These are phyloP conservation scores for Micrasema longulum DNA, from an alignment of 1,140 invertebrate species.

Conservation along the genomic window DNA sequence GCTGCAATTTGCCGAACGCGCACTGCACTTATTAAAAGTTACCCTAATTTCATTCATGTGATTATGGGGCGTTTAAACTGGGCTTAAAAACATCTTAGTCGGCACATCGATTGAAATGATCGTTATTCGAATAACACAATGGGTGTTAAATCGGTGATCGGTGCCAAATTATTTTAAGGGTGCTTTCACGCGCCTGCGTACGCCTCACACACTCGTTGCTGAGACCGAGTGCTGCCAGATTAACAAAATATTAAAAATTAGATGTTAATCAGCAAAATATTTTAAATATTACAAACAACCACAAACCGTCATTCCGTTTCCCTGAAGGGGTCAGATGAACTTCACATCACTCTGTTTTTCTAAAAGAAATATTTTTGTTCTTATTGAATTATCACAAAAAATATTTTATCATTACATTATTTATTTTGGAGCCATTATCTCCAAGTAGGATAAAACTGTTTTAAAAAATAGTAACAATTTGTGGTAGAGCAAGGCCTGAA, in stretches of 20 bases:
- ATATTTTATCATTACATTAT: too few species aligned
- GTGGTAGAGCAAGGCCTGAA: too few species aligned
- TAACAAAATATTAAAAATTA: background rate
- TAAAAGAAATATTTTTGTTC: too few species aligned
- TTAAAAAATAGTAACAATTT: too few species aligned
- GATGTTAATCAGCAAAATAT: too few species aligned
- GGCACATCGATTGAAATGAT: conserved; percentile 15
- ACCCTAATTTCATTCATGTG: background rate
- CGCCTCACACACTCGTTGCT: background rate
- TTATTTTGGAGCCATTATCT: too few species aligned
- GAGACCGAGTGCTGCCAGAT: background rate
- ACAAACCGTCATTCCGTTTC: too few species aligned
- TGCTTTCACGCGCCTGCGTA: conserved; percentile 5
- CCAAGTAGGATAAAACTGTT: too few species aligned
- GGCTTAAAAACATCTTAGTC: conserved; percentile 14
- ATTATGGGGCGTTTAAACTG: background rate
- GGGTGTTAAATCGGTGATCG: conserved; percentile 33
- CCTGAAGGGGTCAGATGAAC: too few species aligned
- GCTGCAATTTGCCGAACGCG: background rate
- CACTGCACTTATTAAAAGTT: conserved; percentile 26
- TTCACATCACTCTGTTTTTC: too few species aligned
- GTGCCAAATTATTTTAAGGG: conserved; percentile 36
- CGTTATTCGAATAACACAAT: conserved; percentile 24
- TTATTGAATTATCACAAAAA: too few species aligned
- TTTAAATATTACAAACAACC: too few species aligned